Base-by-base conservation (phyloP, 2,888 invertebrate species). In the Idaea biselata region DNA sequence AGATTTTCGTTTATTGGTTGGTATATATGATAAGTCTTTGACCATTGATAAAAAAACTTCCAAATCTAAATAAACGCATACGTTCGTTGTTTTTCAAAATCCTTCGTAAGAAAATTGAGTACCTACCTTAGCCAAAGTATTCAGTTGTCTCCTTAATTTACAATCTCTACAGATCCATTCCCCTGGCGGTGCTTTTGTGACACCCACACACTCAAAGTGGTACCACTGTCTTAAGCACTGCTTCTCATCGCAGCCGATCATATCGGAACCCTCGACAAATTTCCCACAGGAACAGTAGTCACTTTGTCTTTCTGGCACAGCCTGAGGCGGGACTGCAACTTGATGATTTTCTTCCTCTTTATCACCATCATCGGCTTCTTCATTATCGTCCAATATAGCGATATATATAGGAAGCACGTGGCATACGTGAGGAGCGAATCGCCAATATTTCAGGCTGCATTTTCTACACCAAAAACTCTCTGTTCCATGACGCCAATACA, bases 401-500 rank as follows among this genome's bases (percentile, higher is more conserved):
- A 25, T 5, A 25, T 25, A 25, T 59, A 81, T 82, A 0, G 89
- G 89, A 8, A 89, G 72, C 0, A 86, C 78, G 72, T 83, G 69
- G 67, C 89, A 90, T 16, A 79, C 62, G 72, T 89, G 89, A 6
- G 73, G 74, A 0, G 89, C 87, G 65, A 78, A 86, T 1, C 56
- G 64, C 88, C 88, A 90, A 8, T 76, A 76, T 66, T 79, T 84
- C 54, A 87, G 53, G 0, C 74, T 71, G 31, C 89, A 89, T 57
- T 71, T 64, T 8, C 73, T 73, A 68, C 89, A 90, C 69, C 68
- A 72, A 7, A 67, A 58, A 60, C 87, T 88, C 67, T 88, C 87
- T 0, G 87, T 89, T 6, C 88, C 89, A 64, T 89, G 89, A 6
- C 83, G 77, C 88, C 88, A 89, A 68, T 82, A 89, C 25, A 90